A percentile compares a stretch with the other conserved stretches of the same genome.
Conservation (phyloP, 1,140 invertebrate species). For the Panagrolaimus sp. region DNA sequence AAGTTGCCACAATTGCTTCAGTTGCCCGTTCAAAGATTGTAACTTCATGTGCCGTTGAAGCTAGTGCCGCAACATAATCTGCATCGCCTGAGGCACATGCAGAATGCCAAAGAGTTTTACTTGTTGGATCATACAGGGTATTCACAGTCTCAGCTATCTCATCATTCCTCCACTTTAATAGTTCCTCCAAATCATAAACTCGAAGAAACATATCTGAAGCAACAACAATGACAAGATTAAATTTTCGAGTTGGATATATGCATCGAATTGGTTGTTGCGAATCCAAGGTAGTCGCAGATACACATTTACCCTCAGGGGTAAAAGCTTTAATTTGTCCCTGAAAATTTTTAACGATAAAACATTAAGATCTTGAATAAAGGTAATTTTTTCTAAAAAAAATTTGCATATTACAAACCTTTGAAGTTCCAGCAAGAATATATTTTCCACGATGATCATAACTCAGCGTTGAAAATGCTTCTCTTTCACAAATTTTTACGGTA, state of each 20-base stretch:
- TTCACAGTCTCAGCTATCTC: neutral
- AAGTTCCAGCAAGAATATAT: slow-evolving; percentile 5
- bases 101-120: slow-evolving; percentile 1
- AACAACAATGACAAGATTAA: neutral
- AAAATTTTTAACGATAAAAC: neutral
- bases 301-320: neutral
- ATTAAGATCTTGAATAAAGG: neutral
- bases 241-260: neutral
- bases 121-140: neutral
- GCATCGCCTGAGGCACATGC: slow-evolving; percentile 2
- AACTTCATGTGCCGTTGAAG: neutral
- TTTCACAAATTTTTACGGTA: neutral
- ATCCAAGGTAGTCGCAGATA: neutral
- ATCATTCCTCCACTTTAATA: neutral
- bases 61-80: neutral
- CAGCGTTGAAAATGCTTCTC: neutral
- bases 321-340: neutral
- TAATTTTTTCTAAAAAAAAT: neutral
- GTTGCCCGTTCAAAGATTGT: slow-evolving; percentile 4
- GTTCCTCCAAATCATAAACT: neutral
- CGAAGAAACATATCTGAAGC: neutral
- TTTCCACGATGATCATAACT: slow-evolving; percentile 3
- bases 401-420: neutral
- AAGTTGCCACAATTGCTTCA: neutral
- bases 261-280: neutral